These are phyloP conservation scores for Lasioglossum figueresi DNA, from an alignment of 2,888 invertebrate genomes.

Conservation along the genomic window DNA sequence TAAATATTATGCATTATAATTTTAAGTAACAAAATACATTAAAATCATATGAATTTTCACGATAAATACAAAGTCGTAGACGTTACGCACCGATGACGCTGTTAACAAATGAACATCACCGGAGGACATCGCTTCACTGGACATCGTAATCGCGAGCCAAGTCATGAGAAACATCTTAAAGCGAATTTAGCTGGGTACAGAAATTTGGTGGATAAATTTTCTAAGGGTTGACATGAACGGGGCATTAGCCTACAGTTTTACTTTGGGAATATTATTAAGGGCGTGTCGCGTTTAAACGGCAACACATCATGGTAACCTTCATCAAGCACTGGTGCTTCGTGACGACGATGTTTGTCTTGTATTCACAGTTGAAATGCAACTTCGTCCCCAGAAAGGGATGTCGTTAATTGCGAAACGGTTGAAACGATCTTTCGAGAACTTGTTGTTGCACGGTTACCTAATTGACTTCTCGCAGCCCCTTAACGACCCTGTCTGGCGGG, in stretches of 20 bases:
- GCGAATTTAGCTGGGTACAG: neutral
- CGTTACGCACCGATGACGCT: too few species aligned
- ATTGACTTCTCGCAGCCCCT: neutral
- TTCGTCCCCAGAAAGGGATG: too few species aligned
- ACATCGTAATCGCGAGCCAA: neutral
- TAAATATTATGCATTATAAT: too few species aligned
- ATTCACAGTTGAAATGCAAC: conserved; percentile 2
- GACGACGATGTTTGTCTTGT: conserved; percentile 1
- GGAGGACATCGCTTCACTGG: too few species aligned
- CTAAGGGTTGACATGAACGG: neutral
- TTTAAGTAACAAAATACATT: too few species aligned
- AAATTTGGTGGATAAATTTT: neutral
- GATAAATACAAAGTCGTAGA: too few species aligned
- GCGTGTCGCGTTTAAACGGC: neutral
- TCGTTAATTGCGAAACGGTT: neutral
- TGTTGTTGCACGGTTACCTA: neutral
- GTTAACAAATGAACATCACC: neutral
- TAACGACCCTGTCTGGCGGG: neutral
- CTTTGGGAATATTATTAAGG: neutral
- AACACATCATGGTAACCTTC: neutral
- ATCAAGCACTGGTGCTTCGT: neutral
- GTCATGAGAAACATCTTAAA: neutral
- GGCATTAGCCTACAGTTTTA: neutral
- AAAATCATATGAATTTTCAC: too few species aligned
- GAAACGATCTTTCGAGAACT: conserved; percentile 1